Conservation (phyloP, 2,888 invertebrate genomes). For the Amorpha juglandis region DNA sequence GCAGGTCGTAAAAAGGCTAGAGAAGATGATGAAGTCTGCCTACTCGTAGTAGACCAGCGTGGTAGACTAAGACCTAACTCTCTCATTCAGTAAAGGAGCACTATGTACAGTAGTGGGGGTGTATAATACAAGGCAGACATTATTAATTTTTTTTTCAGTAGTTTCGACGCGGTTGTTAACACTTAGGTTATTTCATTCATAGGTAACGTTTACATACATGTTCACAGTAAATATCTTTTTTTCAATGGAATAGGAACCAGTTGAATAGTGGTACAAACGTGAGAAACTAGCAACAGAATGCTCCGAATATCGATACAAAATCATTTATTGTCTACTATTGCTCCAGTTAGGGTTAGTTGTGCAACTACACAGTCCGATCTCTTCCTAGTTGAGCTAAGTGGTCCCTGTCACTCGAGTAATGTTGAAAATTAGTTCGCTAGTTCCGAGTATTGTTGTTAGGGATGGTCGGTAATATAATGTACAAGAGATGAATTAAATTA, state of each 20-base stretch:
- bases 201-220: background rate
- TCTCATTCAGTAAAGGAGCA: too few relatives aligned
- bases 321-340: slow-evolving; percentile 29
- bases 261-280: background rate
- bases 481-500: too few relatives aligned
- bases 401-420: slow-evolving; percentile 24
- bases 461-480: background rate
- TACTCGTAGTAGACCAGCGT: too few relatives aligned
- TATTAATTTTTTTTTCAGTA: too few relatives aligned
- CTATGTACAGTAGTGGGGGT: too few relatives aligned
- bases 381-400: slow-evolving; percentile 39
- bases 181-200: background rate
- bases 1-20: too few relatives aligned
- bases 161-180: too few relatives aligned
- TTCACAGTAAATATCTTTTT: background rate
- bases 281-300: slow-evolving; percentile 4
- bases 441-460: background rate
- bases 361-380: slow-evolving; percentile 34
- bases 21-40: too few relatives aligned
- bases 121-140: too few relatives aligned
- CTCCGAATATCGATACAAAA: slow-evolving; percentile 5
- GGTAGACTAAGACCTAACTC: too few relatives aligned
- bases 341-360: slow-evolving; percentile 40
- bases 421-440: background rate
- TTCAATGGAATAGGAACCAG: background rate